phyloP scores from a whole-genome alignment of 2,888 invertebrate species.

The Boloria euphrosyne region DNA sequence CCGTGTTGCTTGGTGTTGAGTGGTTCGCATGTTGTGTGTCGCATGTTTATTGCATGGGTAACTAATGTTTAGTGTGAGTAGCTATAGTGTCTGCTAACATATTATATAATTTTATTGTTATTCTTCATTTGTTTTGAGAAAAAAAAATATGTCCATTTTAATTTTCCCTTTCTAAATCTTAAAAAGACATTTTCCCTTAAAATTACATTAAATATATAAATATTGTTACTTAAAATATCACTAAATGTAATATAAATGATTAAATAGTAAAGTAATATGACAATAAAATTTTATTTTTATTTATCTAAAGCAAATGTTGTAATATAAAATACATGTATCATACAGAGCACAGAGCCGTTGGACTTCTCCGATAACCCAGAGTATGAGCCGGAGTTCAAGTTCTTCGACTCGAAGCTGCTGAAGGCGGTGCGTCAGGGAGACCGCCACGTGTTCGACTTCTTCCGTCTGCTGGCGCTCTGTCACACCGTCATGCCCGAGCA shows the following conservation, averaged over 20 bases:
- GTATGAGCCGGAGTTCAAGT: conserved; percentile 95
- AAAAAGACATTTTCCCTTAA: too few relatives aligned
- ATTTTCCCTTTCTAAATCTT: too few relatives aligned
- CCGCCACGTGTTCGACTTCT: conserved; percentile 91
- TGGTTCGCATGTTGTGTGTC: conserved; percentile 24
- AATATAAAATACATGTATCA: not conserved
- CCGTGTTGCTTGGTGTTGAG: conserved; percentile 28
- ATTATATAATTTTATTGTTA: not conserved
- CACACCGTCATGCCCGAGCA: conserved; percentile 99
- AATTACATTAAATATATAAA: too few relatives aligned
- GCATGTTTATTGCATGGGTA: conserved; percentile 23
- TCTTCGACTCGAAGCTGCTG: conserved; percentile 93
- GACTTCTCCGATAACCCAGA: conserved; percentile 98
- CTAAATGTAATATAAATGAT: too few relatives aligned
- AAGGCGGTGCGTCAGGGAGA: conserved; percentile 91
- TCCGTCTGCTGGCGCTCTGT: conserved; percentile 95
- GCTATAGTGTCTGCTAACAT: conserved; percentile 11
- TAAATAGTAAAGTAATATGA: not conserved
- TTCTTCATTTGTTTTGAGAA: not conserved
- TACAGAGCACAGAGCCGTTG: conserved; percentile 88
- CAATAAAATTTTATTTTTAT: not conserved
- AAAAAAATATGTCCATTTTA: too few relatives aligned
- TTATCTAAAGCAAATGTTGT: not conserved
- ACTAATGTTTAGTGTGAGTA: conserved; percentile 14
- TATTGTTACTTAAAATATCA: too few relatives aligned